Percentiles rank a stretch among this genome's conserved stretches.
phyloP scores from a whole-genome alignment of 2,888 invertebrate genomes.

The Microplitis deprimator region DNA sequence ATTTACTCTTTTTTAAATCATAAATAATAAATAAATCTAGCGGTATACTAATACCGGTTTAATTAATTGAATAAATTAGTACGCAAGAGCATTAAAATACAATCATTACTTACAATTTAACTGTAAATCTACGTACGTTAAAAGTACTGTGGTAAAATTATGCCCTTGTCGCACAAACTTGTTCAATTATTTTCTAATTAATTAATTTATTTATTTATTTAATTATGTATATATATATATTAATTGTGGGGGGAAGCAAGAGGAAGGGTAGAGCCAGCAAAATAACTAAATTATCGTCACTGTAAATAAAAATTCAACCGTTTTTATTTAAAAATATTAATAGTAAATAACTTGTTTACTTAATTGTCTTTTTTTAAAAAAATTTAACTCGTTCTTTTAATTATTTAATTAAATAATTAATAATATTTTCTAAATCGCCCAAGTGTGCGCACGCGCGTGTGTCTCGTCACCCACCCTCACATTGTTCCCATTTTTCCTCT shows the following conservation, averaged over 20 bases:
- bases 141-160: background rate
- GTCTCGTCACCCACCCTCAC: conserved; percentile 42
- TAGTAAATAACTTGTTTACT: conserved; percentile 46
- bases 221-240: conserved; percentile 45
- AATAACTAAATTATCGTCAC: conserved; percentile 58
- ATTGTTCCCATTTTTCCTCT: conserved; percentile 32
- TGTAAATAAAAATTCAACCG: conserved; percentile 50
- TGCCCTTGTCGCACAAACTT: background rate
- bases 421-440: background rate
- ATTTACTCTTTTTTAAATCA: conserved; percentile 18
- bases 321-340: conserved; percentile 52
- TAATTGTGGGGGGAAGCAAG: conserved; percentile 70
- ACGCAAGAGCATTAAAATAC: conserved; percentile 4
- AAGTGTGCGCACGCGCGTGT: conserved; percentile 46
- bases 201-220: conserved; percentile 36
- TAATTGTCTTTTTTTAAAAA: conserved; percentile 41
- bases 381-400: conserved; percentile 40
- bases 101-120: background rate
- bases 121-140: background rate
- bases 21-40: background rate
- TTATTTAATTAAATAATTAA: conserved; percentile 27
- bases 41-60: conserved; percentile 46
- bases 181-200: conserved; percentile 51
- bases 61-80: conserved; percentile 15
- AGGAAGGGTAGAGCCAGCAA: conserved; percentile 72